phyloP scores from a whole-genome alignment of 2,797 vertebrate genomes.

The Macroramphosus scolopax region DNA sequence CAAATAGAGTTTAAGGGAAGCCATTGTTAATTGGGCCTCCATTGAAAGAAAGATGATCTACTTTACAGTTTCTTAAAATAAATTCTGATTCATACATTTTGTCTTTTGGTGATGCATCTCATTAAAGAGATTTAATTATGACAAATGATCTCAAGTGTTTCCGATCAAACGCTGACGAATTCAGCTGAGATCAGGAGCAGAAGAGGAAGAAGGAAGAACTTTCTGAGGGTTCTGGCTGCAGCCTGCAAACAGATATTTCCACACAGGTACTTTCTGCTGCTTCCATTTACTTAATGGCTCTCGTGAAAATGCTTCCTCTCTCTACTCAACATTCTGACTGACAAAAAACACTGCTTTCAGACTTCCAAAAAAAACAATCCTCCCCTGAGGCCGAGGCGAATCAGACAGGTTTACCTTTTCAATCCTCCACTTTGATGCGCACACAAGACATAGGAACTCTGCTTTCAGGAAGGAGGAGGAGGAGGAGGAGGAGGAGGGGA shows the following conservation, averaged over 20 bases:
- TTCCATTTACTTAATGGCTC: constrained; percentile 5
- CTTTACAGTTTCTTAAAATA: no score
- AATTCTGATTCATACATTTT: background rate
- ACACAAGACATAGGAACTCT: constrained; percentile 4
- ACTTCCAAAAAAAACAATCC: constrained; percentile 29
- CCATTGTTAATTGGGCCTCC: no score
- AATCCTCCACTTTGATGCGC: constrained; percentile 11
- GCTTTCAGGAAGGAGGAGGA: constrained; percentile 13
- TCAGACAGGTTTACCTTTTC: constrained; percentile 8
- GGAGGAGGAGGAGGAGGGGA: no score
- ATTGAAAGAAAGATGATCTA: no score
- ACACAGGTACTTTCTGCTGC: background rate
- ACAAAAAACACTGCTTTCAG: constrained; percentile 3
- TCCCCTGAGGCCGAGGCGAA: background rate
- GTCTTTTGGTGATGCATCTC: no score
- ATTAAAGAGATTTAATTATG: no score
- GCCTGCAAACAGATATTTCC: background rate
- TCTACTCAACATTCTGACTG: constrained; percentile 11
- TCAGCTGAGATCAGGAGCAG: background rate
- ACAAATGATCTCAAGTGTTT: no score
- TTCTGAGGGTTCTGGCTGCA: constrained; percentile 1
- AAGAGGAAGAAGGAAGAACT: background rate
- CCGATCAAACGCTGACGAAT: background rate
- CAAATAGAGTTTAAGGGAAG: no score
- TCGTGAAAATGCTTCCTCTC: background rate